Conservation (phyloP, 1,140 invertebrate species). For the Adelges cooleyi region DNA sequence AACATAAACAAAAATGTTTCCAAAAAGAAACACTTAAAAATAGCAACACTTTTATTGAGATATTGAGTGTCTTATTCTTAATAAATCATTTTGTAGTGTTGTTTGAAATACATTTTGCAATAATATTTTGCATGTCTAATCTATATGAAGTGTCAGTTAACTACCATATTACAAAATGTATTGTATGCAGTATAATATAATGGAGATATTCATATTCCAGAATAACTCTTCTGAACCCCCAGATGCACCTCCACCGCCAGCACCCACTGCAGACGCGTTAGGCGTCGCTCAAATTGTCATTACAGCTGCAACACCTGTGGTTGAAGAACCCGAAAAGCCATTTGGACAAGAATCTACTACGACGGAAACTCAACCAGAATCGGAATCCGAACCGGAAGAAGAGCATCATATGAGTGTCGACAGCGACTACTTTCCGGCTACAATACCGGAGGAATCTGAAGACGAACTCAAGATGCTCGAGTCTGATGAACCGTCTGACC, state of each 20-base stretch:
- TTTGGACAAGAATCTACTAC: background rate
- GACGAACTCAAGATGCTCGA: slow-evolving; percentile 6
- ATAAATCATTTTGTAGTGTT: too few relatives aligned
- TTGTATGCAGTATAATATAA: too few relatives aligned
- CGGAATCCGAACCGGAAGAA: slow-evolving; percentile 5
- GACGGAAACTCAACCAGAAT: background rate
- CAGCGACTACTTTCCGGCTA: slow-evolving; percentile 17
- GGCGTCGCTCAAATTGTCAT: slow-evolving; percentile 76
- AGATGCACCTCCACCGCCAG: background rate
- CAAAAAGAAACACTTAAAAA: too few relatives aligned
- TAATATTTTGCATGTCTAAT: too few relatives aligned
- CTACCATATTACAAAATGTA: too few relatives aligned
- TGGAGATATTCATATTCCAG: too few relatives aligned
- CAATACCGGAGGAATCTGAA: slow-evolving; percentile 13
- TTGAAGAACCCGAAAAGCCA: slow-evolving; percentile 24
- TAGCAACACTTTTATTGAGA: too few relatives aligned
- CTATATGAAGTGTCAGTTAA: too few relatives aligned
- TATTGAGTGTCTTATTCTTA: too few relatives aligned
- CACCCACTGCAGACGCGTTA: slow-evolving; percentile 40
- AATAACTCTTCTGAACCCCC: background rate
- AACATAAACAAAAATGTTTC: too few relatives aligned
- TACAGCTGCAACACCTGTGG: slow-evolving; percentile 65
- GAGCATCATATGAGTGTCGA: slow-evolving; percentile 30
- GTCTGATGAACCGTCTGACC: slow-evolving; percentile 16
- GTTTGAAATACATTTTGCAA: too few relatives aligned